Evolutionary conservation across 1,140 invertebrate genomes (phyloP).

Genomic region (Copidosoma floridanum): DNA sequence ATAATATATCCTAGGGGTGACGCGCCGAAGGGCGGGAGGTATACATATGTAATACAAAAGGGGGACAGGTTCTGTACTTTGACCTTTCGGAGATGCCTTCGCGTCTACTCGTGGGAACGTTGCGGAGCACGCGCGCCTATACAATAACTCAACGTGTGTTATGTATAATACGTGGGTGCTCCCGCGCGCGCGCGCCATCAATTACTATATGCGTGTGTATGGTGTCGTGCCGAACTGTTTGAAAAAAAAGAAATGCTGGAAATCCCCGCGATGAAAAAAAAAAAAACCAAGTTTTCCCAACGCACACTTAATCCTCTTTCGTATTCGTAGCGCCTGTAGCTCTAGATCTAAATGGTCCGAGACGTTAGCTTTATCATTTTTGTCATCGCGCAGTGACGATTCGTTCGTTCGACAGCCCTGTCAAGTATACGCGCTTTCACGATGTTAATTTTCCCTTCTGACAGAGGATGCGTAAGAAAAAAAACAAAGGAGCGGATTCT

Average conservation of each 20-base stretch:
- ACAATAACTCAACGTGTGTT: conserved; percentile 28
- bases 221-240: conserved; percentile 2
- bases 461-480: not conserved
- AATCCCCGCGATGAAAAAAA: no score
- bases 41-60: conserved; percentile 17
- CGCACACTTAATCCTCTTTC: no score
- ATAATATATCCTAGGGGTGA: not conserved
- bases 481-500: not conserved
- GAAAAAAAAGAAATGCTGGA: no score
- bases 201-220: no score
- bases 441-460: conserved; percentile 1
- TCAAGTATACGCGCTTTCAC: no score
- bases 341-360: no score
- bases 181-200: conserved; percentile 27
- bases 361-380: no score
- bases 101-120: conserved; percentile 44
- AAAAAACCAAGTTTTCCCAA: no score
- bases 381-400: no score
- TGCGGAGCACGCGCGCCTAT: conserved; percentile 28
- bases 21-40: not conserved
- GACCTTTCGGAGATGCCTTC: conserved; percentile 43
- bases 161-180: conserved; percentile 1
- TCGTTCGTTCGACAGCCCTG: no score
- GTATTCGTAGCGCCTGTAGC: no score
- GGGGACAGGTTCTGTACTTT: conserved; percentile 47